These are phyloP conservation scores for Aphidius colemani DNA, from an alignment of 2,888 invertebrate genomes.

Conservation along the genomic window DNA sequence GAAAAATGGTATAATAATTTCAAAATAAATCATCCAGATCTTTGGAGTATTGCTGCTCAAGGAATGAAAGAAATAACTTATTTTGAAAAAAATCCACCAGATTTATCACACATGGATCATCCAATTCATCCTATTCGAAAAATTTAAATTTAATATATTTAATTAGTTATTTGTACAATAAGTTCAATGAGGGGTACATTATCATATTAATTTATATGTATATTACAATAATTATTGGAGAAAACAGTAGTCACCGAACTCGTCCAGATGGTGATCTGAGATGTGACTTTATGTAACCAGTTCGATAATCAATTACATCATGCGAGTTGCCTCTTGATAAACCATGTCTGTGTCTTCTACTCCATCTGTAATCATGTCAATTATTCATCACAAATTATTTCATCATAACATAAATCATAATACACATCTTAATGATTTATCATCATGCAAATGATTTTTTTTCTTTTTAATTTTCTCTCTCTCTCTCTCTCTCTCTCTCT, in stretches of 20 bases:
- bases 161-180: no score
- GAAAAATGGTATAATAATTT: conserved; percentile 73
- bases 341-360: conserved; percentile 72
- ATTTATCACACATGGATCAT: conserved; percentile 72
- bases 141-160: conserved; percentile 28
- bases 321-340: conserved; percentile 64
- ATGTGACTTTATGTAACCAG: conserved; percentile 89
- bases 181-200: no score
- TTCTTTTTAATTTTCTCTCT: no score
- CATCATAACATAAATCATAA: no score
- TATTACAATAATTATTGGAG: no score
- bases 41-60: conserved; percentile 72
- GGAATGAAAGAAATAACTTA: conserved; percentile 73
- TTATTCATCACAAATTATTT: no score
- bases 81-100: conserved; percentile 75
- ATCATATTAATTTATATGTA: no score
- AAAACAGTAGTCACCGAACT: conserved; percentile 86
- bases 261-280: conserved; percentile 90
- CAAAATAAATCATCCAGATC: conserved; percentile 69
- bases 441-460: no score
- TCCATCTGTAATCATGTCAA: conserved; percentile 73
- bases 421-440: no score
- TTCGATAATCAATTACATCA: conserved; percentile 78
- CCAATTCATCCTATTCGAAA: conserved; percentile 75
- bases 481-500: no score